Evolutionary conservation across 2,113 vertebrate species (phyloP), one percentile per base, ranked within the genome.

Genomic region (Dasyurus viverrinus): DNA sequence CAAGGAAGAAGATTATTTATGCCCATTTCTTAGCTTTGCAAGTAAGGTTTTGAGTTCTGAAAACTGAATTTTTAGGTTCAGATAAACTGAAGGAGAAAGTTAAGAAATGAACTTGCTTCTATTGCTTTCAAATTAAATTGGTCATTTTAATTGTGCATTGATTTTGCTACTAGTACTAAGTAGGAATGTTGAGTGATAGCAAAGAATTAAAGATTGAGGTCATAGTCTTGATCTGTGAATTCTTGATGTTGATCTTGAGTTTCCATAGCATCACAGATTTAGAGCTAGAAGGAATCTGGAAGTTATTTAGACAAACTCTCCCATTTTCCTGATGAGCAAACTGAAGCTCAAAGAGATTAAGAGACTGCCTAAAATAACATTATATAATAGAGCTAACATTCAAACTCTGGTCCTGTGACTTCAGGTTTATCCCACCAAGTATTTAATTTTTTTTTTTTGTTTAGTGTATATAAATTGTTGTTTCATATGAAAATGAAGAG

Each of bases 41-140:
- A 96, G 90, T 26, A 46, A 16, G 54, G 8, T 53, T 47, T 23
- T 93, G 91, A 26, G 4, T 95, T 96, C 60, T 93, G 95, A 68
- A 94, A 93, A 76, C 25, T 36, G 12, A 25, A 48, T 90, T 54
- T 93, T 91, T 57, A 54, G 52, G 52, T 94, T 36, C 68, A 16
- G 53, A 26, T 94, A 93, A 94, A 89, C 46, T 50, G 54, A 19
- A 90, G n/a, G 7, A 19, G 6, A 55, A 93, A 93, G 55, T 95
- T 89, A 46, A 84, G 68, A 42, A 93, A 48, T 25, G 53, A 93
- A 90, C 50, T 93, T 60, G 57, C 95, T 24, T 46, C 68, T 90
- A 42, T 50, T 50, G 10, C 52, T 53, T 94, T 53, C 57, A 92
- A 36, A 92, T 93, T 36, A 93, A 36, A 90, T 53, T 55, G 90